phyloP scores from a whole-genome alignment of 2,113 vertebrate genomes.

The Rhombomys opimus region DNA sequence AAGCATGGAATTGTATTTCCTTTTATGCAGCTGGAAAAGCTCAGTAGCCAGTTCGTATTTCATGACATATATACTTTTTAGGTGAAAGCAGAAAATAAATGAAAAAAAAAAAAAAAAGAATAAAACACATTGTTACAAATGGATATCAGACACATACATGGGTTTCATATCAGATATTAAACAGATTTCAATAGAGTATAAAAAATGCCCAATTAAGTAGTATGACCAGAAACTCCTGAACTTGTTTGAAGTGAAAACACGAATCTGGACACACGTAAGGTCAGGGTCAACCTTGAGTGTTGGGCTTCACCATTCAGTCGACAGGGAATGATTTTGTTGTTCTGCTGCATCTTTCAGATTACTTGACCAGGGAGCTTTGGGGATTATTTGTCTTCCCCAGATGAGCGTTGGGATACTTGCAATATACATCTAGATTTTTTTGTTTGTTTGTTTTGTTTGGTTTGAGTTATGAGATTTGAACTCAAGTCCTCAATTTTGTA shows the following conservation, averaged over 20 bases:
- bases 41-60: conserved; percentile 30
- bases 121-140: neutral
- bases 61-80: conserved; percentile 9
- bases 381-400: neutral
- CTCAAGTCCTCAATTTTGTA: neutral
- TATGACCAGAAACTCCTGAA: neutral
- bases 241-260: neutral
- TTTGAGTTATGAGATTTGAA: neutral
- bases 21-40: conserved; percentile 60
- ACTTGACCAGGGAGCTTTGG: neutral
- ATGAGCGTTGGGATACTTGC: neutral
- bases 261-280: neutral
- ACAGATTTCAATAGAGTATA: neutral
- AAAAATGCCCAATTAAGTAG: neutral
- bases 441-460: too few species aligned
- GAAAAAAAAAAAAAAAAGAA: neutral
- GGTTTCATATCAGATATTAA: neutral
- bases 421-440: neutral
- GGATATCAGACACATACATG: neutral
- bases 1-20: conserved; percentile 21
- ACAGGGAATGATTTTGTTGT: too few species aligned
- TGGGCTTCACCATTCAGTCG: neutral
- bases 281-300: neutral
- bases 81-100: conserved; percentile 21
- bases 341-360: neutral